These are phyloP conservation scores for Pantherophis vulpinus DNA, from an alignment of 2,797 vertebrate genomes.

Conservation along the genomic window DNA sequence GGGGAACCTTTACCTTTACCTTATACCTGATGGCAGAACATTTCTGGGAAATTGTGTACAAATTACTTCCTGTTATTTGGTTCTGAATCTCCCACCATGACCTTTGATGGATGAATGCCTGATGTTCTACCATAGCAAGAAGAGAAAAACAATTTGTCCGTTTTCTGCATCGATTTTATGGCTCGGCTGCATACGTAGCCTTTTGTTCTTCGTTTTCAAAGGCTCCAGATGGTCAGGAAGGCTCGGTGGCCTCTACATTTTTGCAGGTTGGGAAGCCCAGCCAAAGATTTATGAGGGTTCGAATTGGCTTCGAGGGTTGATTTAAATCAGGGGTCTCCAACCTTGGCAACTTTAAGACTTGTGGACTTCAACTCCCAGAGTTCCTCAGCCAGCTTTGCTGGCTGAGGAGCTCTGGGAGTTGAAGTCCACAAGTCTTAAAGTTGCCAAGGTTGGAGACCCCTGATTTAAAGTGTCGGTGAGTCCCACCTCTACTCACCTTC, in stretches of 20 bases:
- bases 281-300: neutral
- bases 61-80: neutral
- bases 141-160: neutral
- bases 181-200: neutral
- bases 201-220: neutral
- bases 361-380: too few relatives aligned
- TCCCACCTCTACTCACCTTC: slow-evolving; percentile 74
- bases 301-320: neutral
- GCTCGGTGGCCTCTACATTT: neutral
- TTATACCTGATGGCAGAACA: too few relatives aligned
- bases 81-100: neutral
- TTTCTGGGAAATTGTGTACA: neutral
- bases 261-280: neutral
- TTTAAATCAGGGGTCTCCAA: neutral
- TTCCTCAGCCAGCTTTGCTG: too few relatives aligned
- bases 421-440: too few relatives aligned
- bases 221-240: neutral
- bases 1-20: too few relatives aligned
- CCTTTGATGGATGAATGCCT: neutral
- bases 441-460: too few relatives aligned
- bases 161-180: neutral
- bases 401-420: too few relatives aligned
- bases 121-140: neutral
- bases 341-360: too few relatives aligned
- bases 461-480: too few relatives aligned